Conservation (phyloP, 2,888 invertebrate species). For the Drosophila quinaria region DNA sequence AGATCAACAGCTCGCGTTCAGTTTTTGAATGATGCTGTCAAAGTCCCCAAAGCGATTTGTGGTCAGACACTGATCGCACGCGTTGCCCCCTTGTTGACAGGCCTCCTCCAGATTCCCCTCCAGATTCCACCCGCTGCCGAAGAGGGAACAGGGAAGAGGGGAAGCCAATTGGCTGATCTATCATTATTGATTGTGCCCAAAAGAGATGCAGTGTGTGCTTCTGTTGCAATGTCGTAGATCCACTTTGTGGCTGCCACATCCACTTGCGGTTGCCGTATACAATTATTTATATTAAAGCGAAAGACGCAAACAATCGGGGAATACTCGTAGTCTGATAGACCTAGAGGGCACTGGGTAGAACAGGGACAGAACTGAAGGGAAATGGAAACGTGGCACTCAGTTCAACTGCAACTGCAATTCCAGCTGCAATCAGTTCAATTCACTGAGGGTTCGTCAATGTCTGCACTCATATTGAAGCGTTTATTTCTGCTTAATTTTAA, state of each 20-base stretch:
- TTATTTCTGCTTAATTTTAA: constrained; percentile 81
- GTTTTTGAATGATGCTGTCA: constrained; percentile 81
- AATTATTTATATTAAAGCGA: constrained; percentile 77
- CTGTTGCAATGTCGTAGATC: constrained; percentile 45
- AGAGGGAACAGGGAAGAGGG: constrained; percentile 2
- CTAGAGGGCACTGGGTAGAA: constrained; percentile 12
- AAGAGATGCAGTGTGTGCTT: constrained; percentile 52
- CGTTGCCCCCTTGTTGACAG: constrained; percentile 57
- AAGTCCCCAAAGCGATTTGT: constrained; percentile 77
- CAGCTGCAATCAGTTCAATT: constrained; percentile 35
- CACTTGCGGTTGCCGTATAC: constrained; percentile 64
- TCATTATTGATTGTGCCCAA: constrained; percentile 82
- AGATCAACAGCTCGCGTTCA: constrained; percentile 43
- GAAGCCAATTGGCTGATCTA: constrained; percentile 66
- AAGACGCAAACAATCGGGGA: constrained; percentile 25
- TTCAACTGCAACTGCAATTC: constrained; percentile 16
- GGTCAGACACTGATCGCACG: constrained; percentile 77
- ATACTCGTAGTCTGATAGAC: constrained; percentile 21
- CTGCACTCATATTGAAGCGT: constrained; percentile 69
- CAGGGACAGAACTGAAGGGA: not conserved
- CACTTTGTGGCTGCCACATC: constrained; percentile 50
- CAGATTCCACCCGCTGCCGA: not conserved
- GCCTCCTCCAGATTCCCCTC: not conserved
- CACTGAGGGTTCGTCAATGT: constrained; percentile 23
- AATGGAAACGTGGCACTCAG: not conserved